These are phyloP conservation scores for Catostylus mosaicus DNA, from an alignment of 30 jellyfish, hydroid and myxozoan species.

Conservation along the genomic window DNA sequence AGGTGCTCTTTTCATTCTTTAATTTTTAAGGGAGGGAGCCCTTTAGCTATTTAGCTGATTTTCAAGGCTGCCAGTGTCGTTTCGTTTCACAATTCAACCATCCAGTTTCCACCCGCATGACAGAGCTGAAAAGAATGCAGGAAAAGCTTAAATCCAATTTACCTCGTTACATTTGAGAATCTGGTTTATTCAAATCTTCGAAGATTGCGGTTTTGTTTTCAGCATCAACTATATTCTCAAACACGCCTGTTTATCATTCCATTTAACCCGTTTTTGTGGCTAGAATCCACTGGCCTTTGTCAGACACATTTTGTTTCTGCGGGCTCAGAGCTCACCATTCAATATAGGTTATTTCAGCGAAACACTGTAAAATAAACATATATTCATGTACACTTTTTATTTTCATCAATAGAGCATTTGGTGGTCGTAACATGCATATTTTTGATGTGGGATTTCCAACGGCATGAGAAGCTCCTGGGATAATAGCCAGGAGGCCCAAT, in stretches of 20 bases:
- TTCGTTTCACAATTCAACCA: too few relatives aligned
- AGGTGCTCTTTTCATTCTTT: too few relatives aligned
- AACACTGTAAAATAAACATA: slow-evolving; percentile 3
- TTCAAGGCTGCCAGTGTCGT: too few relatives aligned
- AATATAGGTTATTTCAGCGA: background rate
- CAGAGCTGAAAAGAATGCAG: background rate
- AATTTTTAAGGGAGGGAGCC: too few relatives aligned
- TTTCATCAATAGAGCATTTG: background rate
- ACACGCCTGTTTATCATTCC: slow-evolving; percentile 11
- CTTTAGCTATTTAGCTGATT: too few relatives aligned
- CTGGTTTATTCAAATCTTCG: slow-evolving; percentile 14
- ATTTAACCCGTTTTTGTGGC: slow-evolving; percentile 13
- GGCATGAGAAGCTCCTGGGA: too few relatives aligned
- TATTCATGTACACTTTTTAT: background rate
- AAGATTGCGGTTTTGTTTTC: slow-evolving; percentile 42
- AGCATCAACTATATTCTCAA: slow-evolving; percentile 6
- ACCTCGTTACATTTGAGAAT: slow-evolving; percentile 15
- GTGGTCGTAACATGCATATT: background rate
- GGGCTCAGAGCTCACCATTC: background rate
- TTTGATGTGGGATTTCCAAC: slow-evolving; percentile 5
- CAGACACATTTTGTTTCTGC: background rate
- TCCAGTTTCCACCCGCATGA: background rate
- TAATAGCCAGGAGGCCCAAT: too few relatives aligned
- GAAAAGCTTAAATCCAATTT: slow-evolving; percentile 17
- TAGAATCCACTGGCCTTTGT: background rate